Conservation (phyloP, 2,888 invertebrate genomes). For the Heliconius sara region DNA sequence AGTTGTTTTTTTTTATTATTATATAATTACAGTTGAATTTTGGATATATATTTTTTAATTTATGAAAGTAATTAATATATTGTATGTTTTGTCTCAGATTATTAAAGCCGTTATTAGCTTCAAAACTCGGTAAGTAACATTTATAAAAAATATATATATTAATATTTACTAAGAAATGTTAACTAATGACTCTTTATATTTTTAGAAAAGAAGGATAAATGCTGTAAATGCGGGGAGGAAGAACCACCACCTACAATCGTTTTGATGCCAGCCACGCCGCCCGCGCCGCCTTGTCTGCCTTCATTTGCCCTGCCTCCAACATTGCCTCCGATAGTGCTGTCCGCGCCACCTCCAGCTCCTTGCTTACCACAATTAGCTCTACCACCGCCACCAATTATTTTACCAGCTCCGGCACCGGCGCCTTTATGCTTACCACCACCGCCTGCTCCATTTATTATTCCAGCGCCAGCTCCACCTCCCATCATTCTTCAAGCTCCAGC, state of each 20-base stretch:
- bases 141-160: slow-evolving; percentile 16
- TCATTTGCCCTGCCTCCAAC: slow-evolving; percentile 53
- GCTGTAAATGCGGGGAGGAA: slow-evolving; percentile 49
- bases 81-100: slow-evolving; percentile 59
- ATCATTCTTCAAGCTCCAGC: slow-evolving; percentile 47
- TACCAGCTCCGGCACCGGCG: slow-evolving; percentile 44
- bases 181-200: not conserved
- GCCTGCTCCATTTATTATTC: slow-evolving; percentile 43
- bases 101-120: slow-evolving; percentile 65
- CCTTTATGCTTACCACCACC: slow-evolving; percentile 45
- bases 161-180: not conserved
- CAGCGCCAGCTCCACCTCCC: slow-evolving; percentile 44
- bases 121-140: slow-evolving; percentile 63
- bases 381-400: slow-evolving; percentile 44
- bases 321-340: slow-evolving; percentile 51
- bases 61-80: slow-evolving; percentile 9
- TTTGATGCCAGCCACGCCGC: slow-evolving; percentile 66
- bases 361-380: slow-evolving; percentile 54
- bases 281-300: slow-evolving; percentile 53
- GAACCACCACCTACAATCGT: slow-evolving; percentile 66
- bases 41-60: not conserved
- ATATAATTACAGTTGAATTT: not conserved
- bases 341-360: slow-evolving; percentile 58
- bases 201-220: slow-evolving; percentile 53
- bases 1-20: slow-evolving; percentile 51